Evolutionary conservation across 1,140 invertebrate species (phyloP).

Genomic region (Saccostrea cuccullata): DNA sequence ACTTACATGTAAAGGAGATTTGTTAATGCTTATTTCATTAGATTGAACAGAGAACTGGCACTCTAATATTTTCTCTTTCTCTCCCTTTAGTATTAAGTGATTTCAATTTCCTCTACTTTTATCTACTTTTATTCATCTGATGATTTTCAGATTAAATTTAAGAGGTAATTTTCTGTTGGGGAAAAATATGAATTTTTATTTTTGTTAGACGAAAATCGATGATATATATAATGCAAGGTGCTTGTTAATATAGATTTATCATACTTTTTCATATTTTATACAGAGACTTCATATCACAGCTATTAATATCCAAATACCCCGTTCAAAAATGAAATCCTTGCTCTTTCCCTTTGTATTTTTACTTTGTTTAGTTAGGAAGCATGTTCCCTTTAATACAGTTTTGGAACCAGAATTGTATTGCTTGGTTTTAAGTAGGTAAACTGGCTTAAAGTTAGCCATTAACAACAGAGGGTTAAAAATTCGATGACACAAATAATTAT

Average conservation of each 20-base stretch:
- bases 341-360: background rate
- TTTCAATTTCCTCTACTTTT: no score
- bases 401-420: slow-evolving; percentile 27
- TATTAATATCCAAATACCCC: slow-evolving; percentile 5
- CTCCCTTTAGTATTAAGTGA: no score
- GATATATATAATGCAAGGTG: slow-evolving; percentile 20
- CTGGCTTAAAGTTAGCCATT: background rate
- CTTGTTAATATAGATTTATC: background rate
- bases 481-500: slow-evolving; percentile 9
- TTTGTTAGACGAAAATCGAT: no score
- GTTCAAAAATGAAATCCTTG: slow-evolving; percentile 19
- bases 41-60: no score
- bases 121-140: no score
- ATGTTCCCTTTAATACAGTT: background rate
- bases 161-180: no score
- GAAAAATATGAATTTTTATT: no score
- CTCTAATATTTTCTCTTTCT: no score
- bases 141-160: no score
- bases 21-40: no score
- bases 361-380: slow-evolving; percentile 19
- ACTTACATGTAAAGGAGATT: no score
- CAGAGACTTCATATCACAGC: slow-evolving; percentile 17
- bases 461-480: background rate
- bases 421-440: slow-evolving; percentile 29
- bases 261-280: slow-evolving; percentile 3